Base-by-base conservation (phyloP, 2,113 vertebrate genomes). In the Calyptomena viridis region DNA sequence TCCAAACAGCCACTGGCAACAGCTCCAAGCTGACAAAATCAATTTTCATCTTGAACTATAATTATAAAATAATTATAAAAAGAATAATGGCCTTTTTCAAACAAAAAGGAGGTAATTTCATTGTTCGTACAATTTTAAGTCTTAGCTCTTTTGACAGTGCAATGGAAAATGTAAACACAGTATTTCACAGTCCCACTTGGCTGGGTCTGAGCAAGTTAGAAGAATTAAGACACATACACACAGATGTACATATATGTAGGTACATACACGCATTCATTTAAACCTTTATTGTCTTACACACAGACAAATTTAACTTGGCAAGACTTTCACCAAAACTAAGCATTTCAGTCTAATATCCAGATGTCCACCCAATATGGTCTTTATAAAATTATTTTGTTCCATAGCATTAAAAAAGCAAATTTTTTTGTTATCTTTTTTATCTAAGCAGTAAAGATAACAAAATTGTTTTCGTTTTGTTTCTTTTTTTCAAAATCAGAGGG, bases 391-490 rank as follows among this genome's bases (percentile, higher is more conserved):
- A 39, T 7, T 30, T 44, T 39, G 6, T 49, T 66, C 5, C 4
- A n/a, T 20, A 28, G 7, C 40, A 5, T 28, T 77, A 42, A 59
- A 64, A 86, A 75, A 28, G 0, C 2, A 37, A 28, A 2, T 2
- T 6, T 5, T 7, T 14, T 60, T 27, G 0, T 11, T 40, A 40
- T 40, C 20, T 62, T 58, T 33, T 83, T 62, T 42, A 42, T 1
- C 3, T 68, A 44, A 72, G 21, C 2, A 62, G 14, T 67, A 83
- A 71, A 72, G 23, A 31, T 5, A 30, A 2, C 1, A 91, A 37
- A 74, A 40, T 4, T 33, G 0, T 0, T 46, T 53, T 44, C 3
- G 0, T 35, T 67, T 49, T n/a, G 5, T 22, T 44, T 55, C 8
- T 12, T 28, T 35, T 39, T 42, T 40, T 6, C 31, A 35, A 27